A percentile compares a stretch with the other conserved stretches of the same genome.
phyloP scores from a whole-genome alignment of 2,888 invertebrate genomes.

The Willowsia nigromaculata region DNA sequence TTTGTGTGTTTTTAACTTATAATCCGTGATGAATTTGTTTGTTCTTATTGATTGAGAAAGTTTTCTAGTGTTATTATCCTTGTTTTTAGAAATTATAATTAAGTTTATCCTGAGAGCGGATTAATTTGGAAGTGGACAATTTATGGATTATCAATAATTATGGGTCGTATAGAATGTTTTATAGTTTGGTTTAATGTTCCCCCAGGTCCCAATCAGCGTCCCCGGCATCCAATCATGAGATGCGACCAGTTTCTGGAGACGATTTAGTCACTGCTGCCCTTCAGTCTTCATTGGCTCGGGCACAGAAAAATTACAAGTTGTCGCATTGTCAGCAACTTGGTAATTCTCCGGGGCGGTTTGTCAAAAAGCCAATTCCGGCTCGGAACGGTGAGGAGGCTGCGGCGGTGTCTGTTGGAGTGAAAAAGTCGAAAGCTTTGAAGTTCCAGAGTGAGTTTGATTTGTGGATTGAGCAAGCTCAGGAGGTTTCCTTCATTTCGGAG shows the following conservation, averaged over 20 bases:
- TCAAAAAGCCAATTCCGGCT: background rate
- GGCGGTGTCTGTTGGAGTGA: background rate
- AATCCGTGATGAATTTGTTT: too few species aligned
- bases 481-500: slow-evolving; percentile 43
- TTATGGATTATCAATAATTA: too few species aligned
- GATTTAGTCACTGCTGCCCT: slow-evolving; percentile 78
- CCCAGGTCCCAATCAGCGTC: slow-evolving; percentile 29
- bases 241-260: slow-evolving; percentile 76
- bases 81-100: too few species aligned
- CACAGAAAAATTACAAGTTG: slow-evolving; percentile 74
- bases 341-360: slow-evolving; percentile 15
- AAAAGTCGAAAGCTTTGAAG: slow-evolving; percentile 37
- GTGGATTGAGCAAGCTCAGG: slow-evolving; percentile 57
- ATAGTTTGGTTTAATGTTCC: background rate
- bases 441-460: slow-evolving; percentile 57
- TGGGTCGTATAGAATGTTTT: background rate
- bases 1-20: too few species aligned
- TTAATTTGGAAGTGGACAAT: too few species aligned
- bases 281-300: slow-evolving; percentile 76
- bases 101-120: too few species aligned
- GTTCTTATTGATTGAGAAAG: too few species aligned
- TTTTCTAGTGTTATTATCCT: too few species aligned
- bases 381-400: background rate
- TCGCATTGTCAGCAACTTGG: slow-evolving; percentile 23
- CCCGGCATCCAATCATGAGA: slow-evolving; percentile 74